A percentile compares a stretch with the other conserved stretches of the same genome.
Conservation (phyloP, 37 sponge, comb jelly and placozoan species). For the Crambe crambe region DNA sequence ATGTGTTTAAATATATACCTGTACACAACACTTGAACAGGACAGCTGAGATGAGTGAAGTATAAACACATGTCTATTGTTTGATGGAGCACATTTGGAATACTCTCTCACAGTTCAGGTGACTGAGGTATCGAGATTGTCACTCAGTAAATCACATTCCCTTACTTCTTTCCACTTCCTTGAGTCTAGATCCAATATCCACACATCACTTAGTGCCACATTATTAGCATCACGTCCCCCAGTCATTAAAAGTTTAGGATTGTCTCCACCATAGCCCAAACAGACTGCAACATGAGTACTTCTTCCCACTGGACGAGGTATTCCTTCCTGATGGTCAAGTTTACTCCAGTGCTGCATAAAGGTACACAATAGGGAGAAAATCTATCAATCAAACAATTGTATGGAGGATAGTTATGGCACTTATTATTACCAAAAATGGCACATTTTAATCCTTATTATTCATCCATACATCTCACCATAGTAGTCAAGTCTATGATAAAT, state of each 20-base stretch:
- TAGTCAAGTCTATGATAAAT: constrained; percentile 38
- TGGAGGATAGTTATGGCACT: too few species aligned
- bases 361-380: too few species aligned
- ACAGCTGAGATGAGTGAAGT: too few species aligned
- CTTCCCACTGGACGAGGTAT: constrained; percentile 31
- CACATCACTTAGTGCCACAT: constrained; percentile 22
- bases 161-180: constrained; percentile 48
- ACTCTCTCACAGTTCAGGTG: too few species aligned
- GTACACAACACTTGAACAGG: too few species aligned
- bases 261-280: constrained; percentile 10
- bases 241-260: constrained; percentile 40
- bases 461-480: too few species aligned
- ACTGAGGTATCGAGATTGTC: too few species aligned
- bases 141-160: too few species aligned
- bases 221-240: constrained; percentile 37
- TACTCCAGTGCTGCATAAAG: constrained; percentile 35
- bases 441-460: neutral
- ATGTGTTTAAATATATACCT: too few species aligned
- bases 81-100: too few species aligned
- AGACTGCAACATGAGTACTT: constrained; percentile 26
- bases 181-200: constrained; percentile 49
- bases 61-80: too few species aligned
- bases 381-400: too few species aligned
- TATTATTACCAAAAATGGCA: neutral
- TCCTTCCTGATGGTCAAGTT: neutral